Percentiles rank a stretch among this genome's conserved stretches.
phyloP scores from a whole-genome alignment of 2,797 vertebrate genomes.

The Spea hammondii region DNA sequence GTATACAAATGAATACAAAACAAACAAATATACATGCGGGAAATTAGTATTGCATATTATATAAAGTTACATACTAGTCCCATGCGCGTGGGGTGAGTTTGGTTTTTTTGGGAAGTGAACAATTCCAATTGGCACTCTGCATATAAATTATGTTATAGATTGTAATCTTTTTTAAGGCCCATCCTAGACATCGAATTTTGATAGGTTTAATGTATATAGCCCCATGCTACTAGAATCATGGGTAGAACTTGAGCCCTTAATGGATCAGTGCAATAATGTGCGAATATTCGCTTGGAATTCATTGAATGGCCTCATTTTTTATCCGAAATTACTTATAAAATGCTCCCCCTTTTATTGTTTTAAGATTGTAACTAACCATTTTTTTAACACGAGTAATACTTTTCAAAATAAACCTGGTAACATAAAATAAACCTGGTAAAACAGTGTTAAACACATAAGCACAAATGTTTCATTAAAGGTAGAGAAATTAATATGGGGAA shows the following conservation, averaged over 20 bases:
- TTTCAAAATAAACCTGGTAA: slow-evolving; percentile 11
- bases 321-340: slow-evolving; percentile 3
- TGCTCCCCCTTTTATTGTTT: slow-evolving; percentile 8
- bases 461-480: slow-evolving; percentile 34
- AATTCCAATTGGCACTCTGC: neutral
- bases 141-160: slow-evolving; percentile 62
- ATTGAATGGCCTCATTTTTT: slow-evolving; percentile 2
- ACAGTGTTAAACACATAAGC: slow-evolving; percentile 43
- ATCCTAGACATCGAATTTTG: slow-evolving; percentile 52
- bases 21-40: neutral
- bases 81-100: too few species aligned
- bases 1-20: slow-evolving; percentile 4
- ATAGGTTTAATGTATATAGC: slow-evolving; percentile 22
- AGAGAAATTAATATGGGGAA: slow-evolving; percentile 8
- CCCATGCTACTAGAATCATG: neutral
- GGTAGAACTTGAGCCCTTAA: slow-evolving; percentile 31
- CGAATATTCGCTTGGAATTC: slow-evolving; percentile 24
- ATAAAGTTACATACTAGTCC: too few species aligned
- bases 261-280: slow-evolving; percentile 51
- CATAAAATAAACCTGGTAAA: slow-evolving; percentile 10
- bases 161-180: slow-evolving; percentile 62
- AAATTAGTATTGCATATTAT: too few species aligned
- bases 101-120: slow-evolving; percentile 21
- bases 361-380: slow-evolving; percentile 24
- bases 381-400: slow-evolving; percentile 27